Base-by-base conservation (phyloP, 2,797 vertebrate species). In the Thunnus albacares region DNA sequence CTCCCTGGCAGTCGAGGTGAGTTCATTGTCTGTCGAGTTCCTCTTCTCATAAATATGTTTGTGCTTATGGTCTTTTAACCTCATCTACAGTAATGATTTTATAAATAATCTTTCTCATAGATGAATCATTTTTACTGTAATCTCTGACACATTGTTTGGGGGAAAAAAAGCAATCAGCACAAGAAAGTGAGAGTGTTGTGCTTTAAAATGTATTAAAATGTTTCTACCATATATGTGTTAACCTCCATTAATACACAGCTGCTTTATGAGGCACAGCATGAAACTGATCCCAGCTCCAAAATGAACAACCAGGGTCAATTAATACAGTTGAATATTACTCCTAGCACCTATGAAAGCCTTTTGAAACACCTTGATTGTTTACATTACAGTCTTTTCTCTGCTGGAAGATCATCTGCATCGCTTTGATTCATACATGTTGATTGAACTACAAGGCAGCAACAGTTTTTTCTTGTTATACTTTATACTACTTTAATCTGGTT, bases 1-100 rank as follows among this genome's bases (percentile, higher is more conserved):
- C 95, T 3, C 97, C 97, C 2, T 98, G 97, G 97, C 95, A 98
- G 90, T 98, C 97, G 14, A 98, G 97, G 97, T 97, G 90, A 90
- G 75, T 49, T 57, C 3, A 8, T 33, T 57, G 6, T 59, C 28
- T 17, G 3, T 9, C 2, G 4, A 9, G 4, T 53, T 56, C 5
- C 30, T 6, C 51, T 61, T 33, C 35, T 15, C 18, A 43, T n/a
- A 38, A 41, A 41, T 10, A 20, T 20, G 18, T 35, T 49, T 12
- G n/a, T 8, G 6, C 13, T 43, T 1, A 43, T 4, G 10, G 1
- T 52, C 18, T 75, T 53, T 51, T 43, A 6, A 35, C 63, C 12
- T 47, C n/a, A 63, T 0, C 0, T 26, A 33, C 60, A 24, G 2
- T 18, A 4, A 4, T 22, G 18, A 30, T 47, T 58, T 65, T 6